Base-by-base conservation (phyloP, 2,797 vertebrate species). In the Enteromius radiatus region DNA sequence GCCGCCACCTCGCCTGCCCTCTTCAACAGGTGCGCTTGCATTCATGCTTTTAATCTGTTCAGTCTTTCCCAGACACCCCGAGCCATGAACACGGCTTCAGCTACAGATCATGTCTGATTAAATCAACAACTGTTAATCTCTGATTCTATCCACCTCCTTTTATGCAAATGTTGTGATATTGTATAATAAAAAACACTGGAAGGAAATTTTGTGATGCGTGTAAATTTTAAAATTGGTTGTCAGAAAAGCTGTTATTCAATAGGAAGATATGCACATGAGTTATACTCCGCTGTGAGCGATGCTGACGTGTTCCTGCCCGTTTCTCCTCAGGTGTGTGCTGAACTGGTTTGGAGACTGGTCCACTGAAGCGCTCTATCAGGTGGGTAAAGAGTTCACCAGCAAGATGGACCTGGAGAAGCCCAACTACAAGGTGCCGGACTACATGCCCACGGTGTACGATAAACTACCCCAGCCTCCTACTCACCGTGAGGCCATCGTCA, bases 341-440 rank as follows among this genome's bases (percentile, higher is more conserved):
- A 99, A 99, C 88, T 99, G 98, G 98, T 99, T 99, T 92, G 98
- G 98, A 78, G 98, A 99, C 90, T 99, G 98, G 98, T 99, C 98
- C 84, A 99, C 98, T 1, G 98, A 99, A 85, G 98, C 98, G 0
- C 94, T 99, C 31, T 99, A 99, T 87, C 98, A 99, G 87, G 98
- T 99, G 61, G 98, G 98, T 84, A 99, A 99, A 90, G 98, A 99
- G 86, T 99, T 99, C 90, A 99, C 98, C 81, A 97, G 97, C 86
- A 99, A 99, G 91, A 98, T 99, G 98, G 98, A 99, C 92, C 95
- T 99, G 88, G 98, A 99, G 90, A 99, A 99, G 88, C 98, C 98
- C 8, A 99, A 98, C 90, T 99, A 99, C 65, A 92, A 97, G 43
- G 98, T 98, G 38, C 98, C 98, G 0, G 98, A 99, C 86, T 99